A percentile compares a stretch with the other conserved stretches of the same genome.
These are phyloP conservation scores for Coregonus clupeaformis DNA, from an alignment of 2,113 vertebrate genomes.

Conservation along the genomic window DNA sequence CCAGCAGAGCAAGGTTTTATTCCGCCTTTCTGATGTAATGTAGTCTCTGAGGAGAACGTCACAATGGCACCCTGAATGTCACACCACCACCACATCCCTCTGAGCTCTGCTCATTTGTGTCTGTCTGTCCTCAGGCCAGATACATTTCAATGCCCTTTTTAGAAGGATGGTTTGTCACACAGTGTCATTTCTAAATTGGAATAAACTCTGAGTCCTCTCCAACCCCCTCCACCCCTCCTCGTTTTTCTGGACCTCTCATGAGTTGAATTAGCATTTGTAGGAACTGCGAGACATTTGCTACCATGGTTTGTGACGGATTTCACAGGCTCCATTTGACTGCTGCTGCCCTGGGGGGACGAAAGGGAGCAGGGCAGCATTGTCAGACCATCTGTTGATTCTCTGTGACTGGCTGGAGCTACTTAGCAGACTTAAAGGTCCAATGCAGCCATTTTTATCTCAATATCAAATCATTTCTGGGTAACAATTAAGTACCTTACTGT, in stretches of 20 bases:
- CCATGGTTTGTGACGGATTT: constrained; percentile 73
- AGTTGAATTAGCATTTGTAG: constrained; percentile 72
- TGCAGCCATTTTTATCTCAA: too few species aligned
- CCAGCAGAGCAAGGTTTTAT: constrained; percentile 48
- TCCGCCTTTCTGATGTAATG: constrained; percentile 56
- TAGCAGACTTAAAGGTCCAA: too few species aligned
- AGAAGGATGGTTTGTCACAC: constrained; percentile 64
- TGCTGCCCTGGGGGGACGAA: constrained; percentile 56
- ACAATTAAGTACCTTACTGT: too few species aligned
- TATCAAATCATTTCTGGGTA: too few species aligned
- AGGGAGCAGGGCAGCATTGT: constrained; percentile 39
- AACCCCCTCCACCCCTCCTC: constrained; percentile 25
- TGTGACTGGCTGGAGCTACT: constrained; percentile 39
- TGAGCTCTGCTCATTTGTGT: constrained; percentile 62
- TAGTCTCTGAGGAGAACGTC: constrained; percentile 56
- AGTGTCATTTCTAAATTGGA: constrained; percentile 71
- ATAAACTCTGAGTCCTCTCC: constrained; percentile 18
- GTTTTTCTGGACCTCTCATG: constrained; percentile 60
- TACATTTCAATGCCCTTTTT: constrained; percentile 61
- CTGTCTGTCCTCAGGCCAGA: constrained; percentile 61
- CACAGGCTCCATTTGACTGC: constrained; percentile 66
- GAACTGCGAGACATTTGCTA: constrained; percentile 70
- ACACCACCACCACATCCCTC: constrained; percentile 51
- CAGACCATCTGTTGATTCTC: constrained; percentile 70
- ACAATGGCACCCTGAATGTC: constrained; percentile 68